Evolutionary conservation across 2,797 vertebrate genomes (phyloP).

Genomic region (Gallinago nigripennis): DNA sequence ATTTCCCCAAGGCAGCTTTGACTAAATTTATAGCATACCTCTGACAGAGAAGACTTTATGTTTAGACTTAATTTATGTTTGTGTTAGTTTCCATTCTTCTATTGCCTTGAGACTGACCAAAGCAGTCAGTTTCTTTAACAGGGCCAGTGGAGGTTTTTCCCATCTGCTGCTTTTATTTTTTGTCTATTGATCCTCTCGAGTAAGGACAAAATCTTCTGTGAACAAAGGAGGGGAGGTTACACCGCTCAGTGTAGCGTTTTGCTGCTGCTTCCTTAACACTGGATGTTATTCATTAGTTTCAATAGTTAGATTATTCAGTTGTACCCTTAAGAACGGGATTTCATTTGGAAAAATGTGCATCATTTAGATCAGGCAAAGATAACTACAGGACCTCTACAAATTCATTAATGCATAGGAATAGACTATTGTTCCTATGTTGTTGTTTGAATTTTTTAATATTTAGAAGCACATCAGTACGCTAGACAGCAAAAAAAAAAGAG

Average conservation of each 20-base stretch:
- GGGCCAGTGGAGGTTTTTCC: neutral
- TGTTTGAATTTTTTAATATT: neutral
- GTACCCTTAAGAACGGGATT: neutral
- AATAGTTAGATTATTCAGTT: neutral
- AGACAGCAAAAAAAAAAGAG: neutral
- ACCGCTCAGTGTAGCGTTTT: neutral
- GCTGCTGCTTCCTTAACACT: neutral
- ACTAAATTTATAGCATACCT: neutral
- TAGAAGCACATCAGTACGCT: neutral
- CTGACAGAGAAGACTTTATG: neutral
- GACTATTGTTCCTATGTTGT: neutral
- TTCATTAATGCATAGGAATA: neutral
- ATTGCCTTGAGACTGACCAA: neutral
- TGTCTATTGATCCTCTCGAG: neutral
- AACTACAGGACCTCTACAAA: neutral
- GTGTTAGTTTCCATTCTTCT: neutral
- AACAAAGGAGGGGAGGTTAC: neutral
- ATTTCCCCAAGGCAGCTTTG: constrained; percentile 49
- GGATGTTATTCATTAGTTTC: neutral
- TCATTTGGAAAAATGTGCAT: neutral
- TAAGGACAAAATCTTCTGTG: neutral
- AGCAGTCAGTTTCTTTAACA: neutral
- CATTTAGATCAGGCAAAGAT: neutral
- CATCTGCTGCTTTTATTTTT: neutral
- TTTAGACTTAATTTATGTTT: constrained; percentile 2